Conservation (phyloP, 2,797 vertebrate genomes). For the Rhinichthys osculus region DNA sequence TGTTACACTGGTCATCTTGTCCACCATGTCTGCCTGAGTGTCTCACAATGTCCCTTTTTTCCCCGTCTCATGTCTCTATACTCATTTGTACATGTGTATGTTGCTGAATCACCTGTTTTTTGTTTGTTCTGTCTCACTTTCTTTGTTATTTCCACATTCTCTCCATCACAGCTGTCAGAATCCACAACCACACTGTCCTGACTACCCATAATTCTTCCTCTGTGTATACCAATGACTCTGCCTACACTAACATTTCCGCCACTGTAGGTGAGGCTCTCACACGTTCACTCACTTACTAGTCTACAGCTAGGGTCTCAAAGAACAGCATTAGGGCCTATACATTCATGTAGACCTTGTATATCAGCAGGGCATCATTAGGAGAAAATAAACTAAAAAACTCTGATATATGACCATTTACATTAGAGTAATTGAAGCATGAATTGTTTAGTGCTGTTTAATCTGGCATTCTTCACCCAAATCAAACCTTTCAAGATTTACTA, state of each 20-base stretch:
- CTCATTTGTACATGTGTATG: constrained; percentile 51
- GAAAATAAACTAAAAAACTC: background rate
- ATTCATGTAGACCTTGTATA: background rate
- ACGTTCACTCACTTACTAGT: constrained; percentile 58
- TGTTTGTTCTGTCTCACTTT: constrained; percentile 49
- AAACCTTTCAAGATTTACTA: constrained; percentile 19
- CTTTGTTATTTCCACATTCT: constrained; percentile 70
- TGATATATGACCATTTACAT: constrained; percentile 42
- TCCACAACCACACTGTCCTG: constrained; percentile 98
- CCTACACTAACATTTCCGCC: constrained; percentile 98
- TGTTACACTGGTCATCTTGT: constrained; percentile 1
- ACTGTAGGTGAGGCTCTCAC: constrained; percentile 92
- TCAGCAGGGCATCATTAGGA: constrained; percentile 7
- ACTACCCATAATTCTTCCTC: constrained; percentile 94
- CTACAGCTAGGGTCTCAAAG: background rate
- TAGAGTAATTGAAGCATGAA: constrained; percentile 3
- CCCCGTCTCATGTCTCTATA: constrained; percentile 33
- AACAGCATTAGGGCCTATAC: background rate
- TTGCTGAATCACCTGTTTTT: constrained; percentile 52
- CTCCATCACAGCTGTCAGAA: constrained; percentile 87
- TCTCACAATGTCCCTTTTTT: constrained; percentile 4
- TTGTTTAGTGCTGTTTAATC: constrained; percentile 31
- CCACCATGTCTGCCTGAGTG: constrained; percentile 22
- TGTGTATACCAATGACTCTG: constrained; percentile 98
- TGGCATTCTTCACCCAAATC: constrained; percentile 5